These are phyloP conservation scores for Tetraodon nigroviridis DNA, from an alignment of 2,113 vertebrate species.

Conservation along the genomic window DNA sequence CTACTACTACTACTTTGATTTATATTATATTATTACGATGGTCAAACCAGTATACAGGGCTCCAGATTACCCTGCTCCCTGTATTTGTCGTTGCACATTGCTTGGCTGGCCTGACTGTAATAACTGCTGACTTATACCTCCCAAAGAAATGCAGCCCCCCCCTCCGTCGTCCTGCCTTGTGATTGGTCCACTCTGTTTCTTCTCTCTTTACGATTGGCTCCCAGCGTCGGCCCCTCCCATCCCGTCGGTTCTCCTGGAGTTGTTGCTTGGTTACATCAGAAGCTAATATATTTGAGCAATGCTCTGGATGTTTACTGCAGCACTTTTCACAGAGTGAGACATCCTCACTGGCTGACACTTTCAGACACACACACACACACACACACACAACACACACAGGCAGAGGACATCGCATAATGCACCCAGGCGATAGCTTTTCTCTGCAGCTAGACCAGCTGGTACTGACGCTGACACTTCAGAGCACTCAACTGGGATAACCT, in stretches of 20 bases:
- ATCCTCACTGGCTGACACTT: constrained; percentile 32
- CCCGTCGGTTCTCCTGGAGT: constrained; percentile 55
- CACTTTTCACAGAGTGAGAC: constrained; percentile 68
- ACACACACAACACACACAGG: constrained; percentile 14
- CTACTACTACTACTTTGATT: too few species aligned
- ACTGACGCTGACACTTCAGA: constrained; percentile 71
- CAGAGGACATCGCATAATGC: constrained; percentile 71
- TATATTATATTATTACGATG: too few species aligned
- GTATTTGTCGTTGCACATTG: background rate
- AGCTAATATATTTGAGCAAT: constrained; percentile 68
- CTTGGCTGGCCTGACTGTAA: constrained; percentile 24
- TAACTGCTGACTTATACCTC: constrained; percentile 45
- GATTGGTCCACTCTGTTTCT: constrained; percentile 34
- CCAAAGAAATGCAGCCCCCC: constrained; percentile 1
- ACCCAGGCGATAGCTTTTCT: constrained; percentile 47
- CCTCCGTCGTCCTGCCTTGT: constrained; percentile 32
- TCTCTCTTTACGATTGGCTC: constrained; percentile 44
- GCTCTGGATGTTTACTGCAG: constrained; percentile 81
- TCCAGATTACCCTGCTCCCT: too few species aligned
- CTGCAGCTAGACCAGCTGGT: constrained; percentile 62
- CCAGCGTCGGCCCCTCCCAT: constrained; percentile 23
- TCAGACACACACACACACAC: constrained; percentile 14
- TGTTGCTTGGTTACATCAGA: constrained; percentile 68
- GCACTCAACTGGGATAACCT: constrained; percentile 76
- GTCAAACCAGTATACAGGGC: too few species aligned